phyloP scores from a whole-genome alignment of 2,888 invertebrate genomes.

The Disparrhopalites patrizii region DNA sequence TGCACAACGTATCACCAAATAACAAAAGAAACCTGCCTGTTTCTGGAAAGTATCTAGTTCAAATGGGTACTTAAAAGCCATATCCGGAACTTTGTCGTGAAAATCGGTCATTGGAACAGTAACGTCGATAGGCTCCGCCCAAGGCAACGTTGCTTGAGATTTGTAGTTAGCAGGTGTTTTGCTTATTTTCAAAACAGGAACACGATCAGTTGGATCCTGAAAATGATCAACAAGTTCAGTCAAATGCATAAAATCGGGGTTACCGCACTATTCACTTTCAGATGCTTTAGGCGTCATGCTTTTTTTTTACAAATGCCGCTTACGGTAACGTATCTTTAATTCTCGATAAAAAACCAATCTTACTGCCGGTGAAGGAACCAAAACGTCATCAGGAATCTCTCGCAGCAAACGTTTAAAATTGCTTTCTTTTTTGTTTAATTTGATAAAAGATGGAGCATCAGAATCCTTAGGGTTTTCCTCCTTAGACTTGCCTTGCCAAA shows the following conservation, averaged over 20 bases:
- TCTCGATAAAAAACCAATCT: no score
- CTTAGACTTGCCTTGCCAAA: slow-evolving; percentile 45
- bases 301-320: no score
- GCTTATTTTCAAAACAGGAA: slow-evolving; percentile 68
- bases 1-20: no score
- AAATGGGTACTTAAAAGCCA: slow-evolving; percentile 82
- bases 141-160: slow-evolving; percentile 63
- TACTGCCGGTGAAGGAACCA: slow-evolving; percentile 1
- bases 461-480: slow-evolving; percentile 46
- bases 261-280: no score
- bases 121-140: slow-evolving; percentile 84
- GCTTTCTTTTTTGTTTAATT: slow-evolving; percentile 38
- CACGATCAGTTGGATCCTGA: not conserved
- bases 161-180: slow-evolving; percentile 52
- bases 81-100: slow-evolving; percentile 70
- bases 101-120: slow-evolving; percentile 76
- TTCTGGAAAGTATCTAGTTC: slow-evolving; percentile 96
- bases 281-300: no score
- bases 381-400: slow-evolving; percentile 34
- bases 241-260: no score
- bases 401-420: slow-evolving; percentile 35
- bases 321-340: no score
- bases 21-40: slow-evolving; percentile 56
- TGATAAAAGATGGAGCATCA: slow-evolving; percentile 43
- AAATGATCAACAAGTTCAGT: not conserved